Percentiles rank a stretch among this genome's conserved stretches.
These are phyloP conservation scores for Zaprionus vittiger DNA, from an alignment of 1,140 invertebrate genomes.

Conservation along the genomic window DNA sequence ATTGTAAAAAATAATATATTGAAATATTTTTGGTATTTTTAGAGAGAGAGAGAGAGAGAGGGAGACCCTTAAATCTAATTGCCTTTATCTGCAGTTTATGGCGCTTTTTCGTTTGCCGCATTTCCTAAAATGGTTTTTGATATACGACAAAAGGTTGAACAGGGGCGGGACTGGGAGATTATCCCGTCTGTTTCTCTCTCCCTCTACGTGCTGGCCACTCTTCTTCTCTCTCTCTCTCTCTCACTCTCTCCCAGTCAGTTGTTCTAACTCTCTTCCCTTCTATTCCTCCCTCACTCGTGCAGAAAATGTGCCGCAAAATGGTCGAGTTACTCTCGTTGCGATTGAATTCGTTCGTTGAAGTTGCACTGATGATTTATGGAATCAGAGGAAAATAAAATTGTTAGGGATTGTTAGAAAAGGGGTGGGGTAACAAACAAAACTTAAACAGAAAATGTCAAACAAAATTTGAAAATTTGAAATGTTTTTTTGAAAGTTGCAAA, in stretches of 20 bases:
- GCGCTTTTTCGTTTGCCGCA: slow-evolving; percentile 60
- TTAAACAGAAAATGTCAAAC: slow-evolving; percentile 17
- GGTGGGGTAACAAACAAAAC: slow-evolving; percentile 20
- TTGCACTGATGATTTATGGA: slow-evolving; percentile 60
- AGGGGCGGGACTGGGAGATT: neutral
- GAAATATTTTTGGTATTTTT: slow-evolving; percentile 9
- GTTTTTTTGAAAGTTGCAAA: neutral
- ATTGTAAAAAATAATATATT: slow-evolving; percentile 22
- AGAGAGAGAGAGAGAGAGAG: neutral
- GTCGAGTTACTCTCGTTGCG: neutral
- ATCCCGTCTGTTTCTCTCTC: neutral
- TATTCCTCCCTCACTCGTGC: neutral
- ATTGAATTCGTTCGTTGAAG: slow-evolving; percentile 11
- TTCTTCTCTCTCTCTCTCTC: neutral
- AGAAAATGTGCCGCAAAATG: slow-evolving; percentile 1
- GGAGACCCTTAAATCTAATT: slow-evolving; percentile 60
- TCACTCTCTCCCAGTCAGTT: neutral
- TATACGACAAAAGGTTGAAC: slow-evolving; percentile 66
- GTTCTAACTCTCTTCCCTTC: neutral
- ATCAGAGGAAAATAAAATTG: neutral
- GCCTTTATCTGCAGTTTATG: slow-evolving; percentile 80
- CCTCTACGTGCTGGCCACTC: too few species aligned
- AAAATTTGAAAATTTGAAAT: neutral
- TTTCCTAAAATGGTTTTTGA: slow-evolving; percentile 72
- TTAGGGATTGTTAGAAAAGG: neutral